phyloP scores from a whole-genome alignment of 1,140 invertebrate genomes.

The Acyrthosiphon pisum region DNA sequence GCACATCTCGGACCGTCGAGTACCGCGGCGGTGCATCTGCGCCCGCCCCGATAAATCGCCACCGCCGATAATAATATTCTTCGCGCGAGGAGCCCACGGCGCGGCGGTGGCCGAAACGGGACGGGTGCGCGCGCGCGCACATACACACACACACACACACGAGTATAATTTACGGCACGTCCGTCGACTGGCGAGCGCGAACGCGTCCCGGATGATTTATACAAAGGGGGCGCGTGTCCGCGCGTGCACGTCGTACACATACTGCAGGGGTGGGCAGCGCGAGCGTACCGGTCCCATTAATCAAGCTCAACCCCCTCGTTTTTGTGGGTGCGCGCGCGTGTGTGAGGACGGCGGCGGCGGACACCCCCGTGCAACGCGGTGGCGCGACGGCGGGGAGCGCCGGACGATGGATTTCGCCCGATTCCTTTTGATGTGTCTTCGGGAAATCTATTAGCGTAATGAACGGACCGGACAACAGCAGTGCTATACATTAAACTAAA shows the following conservation, averaged over 20 bases:
- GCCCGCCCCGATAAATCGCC: not conserved
- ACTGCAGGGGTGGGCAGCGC: slow-evolving; percentile 14
- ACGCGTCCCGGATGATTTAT: slow-evolving; percentile 48
- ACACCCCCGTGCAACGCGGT: not conserved
- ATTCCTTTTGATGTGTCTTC: slow-evolving; percentile 56
- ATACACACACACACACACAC: not conserved
- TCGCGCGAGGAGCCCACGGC: not conserved
- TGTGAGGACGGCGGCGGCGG: not conserved
- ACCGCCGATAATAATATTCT: not conserved
- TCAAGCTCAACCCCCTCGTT: slow-evolving; percentile 45
- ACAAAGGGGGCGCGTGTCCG: slow-evolving; percentile 43
- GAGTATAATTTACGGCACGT: slow-evolving; percentile 49
- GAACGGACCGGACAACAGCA: not conserved
- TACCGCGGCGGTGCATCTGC: slow-evolving; percentile 10
- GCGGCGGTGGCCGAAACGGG: not conserved
- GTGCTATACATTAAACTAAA: not conserved
- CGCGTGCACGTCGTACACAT: not conserved
- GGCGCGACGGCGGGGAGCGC: not conserved
- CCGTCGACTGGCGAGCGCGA: not conserved
- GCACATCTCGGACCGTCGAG: not conserved
- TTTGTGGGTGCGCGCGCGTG: not conserved
- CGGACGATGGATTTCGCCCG: slow-evolving; percentile 42
- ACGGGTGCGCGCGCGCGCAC: not conserved
- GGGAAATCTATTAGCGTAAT: slow-evolving; percentile 48
- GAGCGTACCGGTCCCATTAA: slow-evolving; percentile 52